Evolutionary conservation across 2,113 vertebrate genomes (phyloP), one percentile per base, ranked within the genome.

Genomic region (Oreotrochilus melanogaster): DNA sequence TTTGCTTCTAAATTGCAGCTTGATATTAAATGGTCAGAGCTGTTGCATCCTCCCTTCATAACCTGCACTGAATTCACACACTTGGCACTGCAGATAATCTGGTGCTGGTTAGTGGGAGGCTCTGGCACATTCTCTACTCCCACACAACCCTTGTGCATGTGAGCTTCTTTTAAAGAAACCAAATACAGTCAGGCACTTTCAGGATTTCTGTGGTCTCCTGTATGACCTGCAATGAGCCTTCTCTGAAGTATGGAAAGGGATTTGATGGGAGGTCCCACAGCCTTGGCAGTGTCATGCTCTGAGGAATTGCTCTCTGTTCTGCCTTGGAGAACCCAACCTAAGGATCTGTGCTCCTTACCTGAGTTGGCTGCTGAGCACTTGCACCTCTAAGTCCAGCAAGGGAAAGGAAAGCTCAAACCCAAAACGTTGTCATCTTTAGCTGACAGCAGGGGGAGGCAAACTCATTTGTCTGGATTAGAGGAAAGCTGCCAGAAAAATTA

Each of bases 61-160:
- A 23, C 23, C 58, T 3, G 13, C 11, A 0, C 17, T 6, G 39
- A 39, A 39, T 39, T 39, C 39, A 39, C 39, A 23, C 10, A 25
- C 10, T 16, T 1, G 56, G 18, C 18, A 11, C 6, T 3, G 1
- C 47, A 8, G 17, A 6, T 37, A 10, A 2, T 7, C 42, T 11
- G 11, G 37, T 13, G 0, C 45, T 14, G 31, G 33, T 18, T 6
- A 17, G 37, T 2, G 37, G 58, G 25, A 1, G 14, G 61, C 5
- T 6, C 19, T 42, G 16, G 12, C 39, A 2, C 7, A 14, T 21
- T 18, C 57, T 8, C 2, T 4, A 4, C 25, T 24, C 9, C 22
- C 7, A 2, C 47, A 12, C 16, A 10, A 1, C 24, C 22, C 0
- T 2, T 9, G 4, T 17, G 25, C 22, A 0, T 0, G 1, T 6